Evolutionary conservation across 2,113 vertebrate species (phyloP).

Genomic region (Dascyllus trimaculatus): DNA sequence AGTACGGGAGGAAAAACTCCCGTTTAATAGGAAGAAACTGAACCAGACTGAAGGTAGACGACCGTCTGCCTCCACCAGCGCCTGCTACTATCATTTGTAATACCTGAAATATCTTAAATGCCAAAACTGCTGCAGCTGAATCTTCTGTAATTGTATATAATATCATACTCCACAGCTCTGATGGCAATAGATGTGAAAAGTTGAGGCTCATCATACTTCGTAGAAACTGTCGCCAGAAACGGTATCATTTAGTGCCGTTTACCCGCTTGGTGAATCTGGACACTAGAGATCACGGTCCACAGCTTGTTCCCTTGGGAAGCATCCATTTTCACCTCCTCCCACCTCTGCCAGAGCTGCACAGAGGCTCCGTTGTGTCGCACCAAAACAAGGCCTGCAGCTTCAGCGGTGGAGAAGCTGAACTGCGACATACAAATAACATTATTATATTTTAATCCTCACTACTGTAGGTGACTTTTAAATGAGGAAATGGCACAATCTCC

Average conservation of each 20-base stretch:
- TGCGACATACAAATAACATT: background rate
- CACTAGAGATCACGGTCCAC: slow-evolving; percentile 15
- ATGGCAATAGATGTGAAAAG: no score
- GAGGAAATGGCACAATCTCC: no score
- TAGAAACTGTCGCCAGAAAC: background rate
- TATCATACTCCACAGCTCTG: no score
- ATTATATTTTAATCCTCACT: background rate
- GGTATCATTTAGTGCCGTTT: background rate
- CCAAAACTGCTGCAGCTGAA: no score
- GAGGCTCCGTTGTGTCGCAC: slow-evolving; percentile 68
- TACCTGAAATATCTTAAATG: no score
- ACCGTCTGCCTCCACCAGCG: no score
- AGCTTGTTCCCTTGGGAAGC: slow-evolving; percentile 34
- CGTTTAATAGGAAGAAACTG: no score
- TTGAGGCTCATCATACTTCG: no score
- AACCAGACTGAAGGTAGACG: no score
- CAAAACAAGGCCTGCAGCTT: slow-evolving; percentile 30
- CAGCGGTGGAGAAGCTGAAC: slow-evolving; percentile 7
- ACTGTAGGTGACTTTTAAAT: background rate
- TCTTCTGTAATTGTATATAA: no score
- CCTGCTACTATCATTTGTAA: no score
- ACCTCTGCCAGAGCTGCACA: slow-evolving; percentile 60
- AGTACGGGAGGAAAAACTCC: no score
- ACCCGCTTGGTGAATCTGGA: slow-evolving; percentile 29
- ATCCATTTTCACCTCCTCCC: slow-evolving; percentile 39